Evolutionary conservation across 1,140 invertebrate species (phyloP).

Genomic region (Nixonia krombeini): DNA sequence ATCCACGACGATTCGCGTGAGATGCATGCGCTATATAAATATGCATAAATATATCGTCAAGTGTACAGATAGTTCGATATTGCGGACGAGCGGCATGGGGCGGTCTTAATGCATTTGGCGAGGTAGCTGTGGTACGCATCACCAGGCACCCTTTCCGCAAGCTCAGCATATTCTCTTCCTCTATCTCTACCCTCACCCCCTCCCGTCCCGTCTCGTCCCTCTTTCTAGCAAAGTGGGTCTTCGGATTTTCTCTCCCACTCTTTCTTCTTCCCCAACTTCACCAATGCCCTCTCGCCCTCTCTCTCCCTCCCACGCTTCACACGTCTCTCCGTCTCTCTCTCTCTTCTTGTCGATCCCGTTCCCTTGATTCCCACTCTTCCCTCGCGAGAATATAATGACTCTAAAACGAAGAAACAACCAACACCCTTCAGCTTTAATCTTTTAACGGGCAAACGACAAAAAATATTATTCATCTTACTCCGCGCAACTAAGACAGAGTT

Average conservation of each 20-base stretch:
- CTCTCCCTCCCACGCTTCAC: not conserved
- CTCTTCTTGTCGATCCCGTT: conserved; percentile 10
- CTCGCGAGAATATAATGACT: conserved; percentile 61
- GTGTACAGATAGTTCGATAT: conserved; percentile 58
- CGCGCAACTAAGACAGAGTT: conserved; percentile 23
- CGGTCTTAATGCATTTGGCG: conserved; percentile 70
- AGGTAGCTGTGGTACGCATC: conserved; percentile 68
- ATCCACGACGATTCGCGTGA: not conserved
- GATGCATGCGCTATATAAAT: conserved; percentile 3
- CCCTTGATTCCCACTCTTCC: conserved; percentile 6
- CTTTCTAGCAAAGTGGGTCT: conserved; percentile 15
- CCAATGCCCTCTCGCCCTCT: conserved; percentile 7
- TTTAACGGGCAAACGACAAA: conserved; percentile 65
- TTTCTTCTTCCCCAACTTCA: conserved; percentile 11
- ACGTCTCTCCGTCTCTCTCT: conserved; percentile 5
- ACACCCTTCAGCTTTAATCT: conserved; percentile 64
- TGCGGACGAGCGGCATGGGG: conserved; percentile 46
- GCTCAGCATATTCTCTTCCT: conserved; percentile 59
- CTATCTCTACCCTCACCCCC: conserved; percentile 11
- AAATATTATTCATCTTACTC: conserved; percentile 60
- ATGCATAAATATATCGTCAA: conserved; percentile 28
- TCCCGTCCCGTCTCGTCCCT: conserved; percentile 16
- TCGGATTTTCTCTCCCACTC: conserved; percentile 18
- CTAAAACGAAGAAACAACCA: conserved; percentile 61
- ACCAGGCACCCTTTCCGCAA: conserved; percentile 71